Base-by-base conservation (phyloP, 2,113 vertebrate genomes). In the Toxotes chatareus region DNA sequence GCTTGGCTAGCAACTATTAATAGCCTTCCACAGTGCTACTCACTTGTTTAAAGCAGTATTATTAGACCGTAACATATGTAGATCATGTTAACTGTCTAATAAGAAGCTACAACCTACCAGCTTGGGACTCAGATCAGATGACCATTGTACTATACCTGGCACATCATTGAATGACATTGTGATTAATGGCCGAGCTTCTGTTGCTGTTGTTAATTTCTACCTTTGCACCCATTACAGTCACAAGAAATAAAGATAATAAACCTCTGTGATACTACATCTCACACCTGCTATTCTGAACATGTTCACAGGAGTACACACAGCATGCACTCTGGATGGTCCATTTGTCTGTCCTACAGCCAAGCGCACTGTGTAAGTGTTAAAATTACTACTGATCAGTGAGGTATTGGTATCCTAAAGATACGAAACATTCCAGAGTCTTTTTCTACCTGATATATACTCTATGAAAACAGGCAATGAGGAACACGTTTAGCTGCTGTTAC, bases 301-400 rank as follows among this genome's bases (percentile, higher is more conserved):
- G 27, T 17, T 53, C 27, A 64, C 63, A 53, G 57, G 34, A 32
- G 9, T 5, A 55, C 19, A 27, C 27, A 72, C 55, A 83, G 67
- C 56, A 85, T 78, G 57, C 19, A 68, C 56, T 51, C 32, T 63
- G 61, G 38, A 38, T 40, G 14, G 3, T 40, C 9, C 17, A 19
- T 61, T 34, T 77, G 59, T 74, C 32, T 79, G 11, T 27, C 40
- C 17, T 47, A 4, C 74, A 79, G 21, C 36, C 70, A 76, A 68
- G 13, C 14, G 31, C 51, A 13, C 7, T 21, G n/a, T 77, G 85
- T 87, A 73, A 77, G 68, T 79, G 56, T 38, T 27, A 9, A 4
- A 56, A 12, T 27, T 3, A 60, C 47, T 10, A 34, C 10, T 65
- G 23, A 59, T n/a, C 7, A 3, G 4, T 47, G 38, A 40, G 9